Percentiles rank a stretch among this genome's conserved stretches.
Evolutionary conservation across 1,140 invertebrate genomes (phyloP).

Genomic region (Zaprionus ghesquierei): DNA sequence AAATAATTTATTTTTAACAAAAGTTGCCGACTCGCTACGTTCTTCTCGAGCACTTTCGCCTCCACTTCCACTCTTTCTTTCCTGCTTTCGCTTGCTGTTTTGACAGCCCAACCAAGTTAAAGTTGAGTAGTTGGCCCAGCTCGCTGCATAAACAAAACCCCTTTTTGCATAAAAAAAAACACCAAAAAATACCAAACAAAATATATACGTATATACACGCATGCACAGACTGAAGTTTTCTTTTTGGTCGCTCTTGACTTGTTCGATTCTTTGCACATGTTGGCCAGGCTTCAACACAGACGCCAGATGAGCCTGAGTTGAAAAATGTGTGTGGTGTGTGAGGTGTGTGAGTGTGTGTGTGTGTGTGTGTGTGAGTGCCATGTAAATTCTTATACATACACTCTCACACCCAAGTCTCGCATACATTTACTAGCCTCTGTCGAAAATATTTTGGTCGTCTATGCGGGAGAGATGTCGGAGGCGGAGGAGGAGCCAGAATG

Average conservation of each 20-base stretch:
- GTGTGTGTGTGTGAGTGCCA: conserved; percentile 24
- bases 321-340: background rate
- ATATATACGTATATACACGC: background rate
- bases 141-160: conserved; percentile 24
- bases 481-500: background rate
- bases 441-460: conserved; percentile 57
- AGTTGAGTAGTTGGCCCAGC: conserved; percentile 54
- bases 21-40: background rate
- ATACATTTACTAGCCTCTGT: conserved; percentile 53
- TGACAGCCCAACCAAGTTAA: conserved; percentile 69
- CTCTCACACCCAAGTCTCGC: conserved; percentile 7
- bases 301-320: conserved; percentile 55
- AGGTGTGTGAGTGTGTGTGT: conserved; percentile 1
- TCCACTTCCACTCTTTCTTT: background rate
- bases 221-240: conserved; percentile 10
- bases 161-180: conserved; percentile 9
- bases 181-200: background rate
- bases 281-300: conserved; percentile 65
- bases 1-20: conserved; percentile 60
- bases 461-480: too few relatives aligned
- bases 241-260: conserved; percentile 39
- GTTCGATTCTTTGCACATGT: conserved; percentile 65
- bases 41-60: background rate
- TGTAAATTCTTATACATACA: conserved; percentile 73
- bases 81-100: conserved; percentile 45